These are phyloP conservation scores for Sphaerophoria rueppellii DNA, from an alignment of 2,888 invertebrate species.

Conservation along the genomic window DNA sequence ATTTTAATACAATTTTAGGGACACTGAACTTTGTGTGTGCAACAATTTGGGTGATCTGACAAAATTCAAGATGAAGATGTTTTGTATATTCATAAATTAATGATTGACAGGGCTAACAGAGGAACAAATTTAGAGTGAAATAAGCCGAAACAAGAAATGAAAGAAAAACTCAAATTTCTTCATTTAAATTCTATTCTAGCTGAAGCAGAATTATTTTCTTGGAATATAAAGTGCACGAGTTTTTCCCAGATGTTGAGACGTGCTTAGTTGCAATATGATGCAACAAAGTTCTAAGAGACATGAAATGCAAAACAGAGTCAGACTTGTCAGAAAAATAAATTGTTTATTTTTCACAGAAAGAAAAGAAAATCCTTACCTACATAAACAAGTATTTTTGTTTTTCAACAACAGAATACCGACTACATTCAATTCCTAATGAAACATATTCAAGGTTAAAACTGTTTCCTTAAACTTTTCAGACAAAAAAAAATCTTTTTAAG, in stretches of 20 bases:
- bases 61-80: slow-evolving; percentile 42
- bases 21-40: slow-evolving; percentile 8
- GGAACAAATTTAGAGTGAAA: not conserved
- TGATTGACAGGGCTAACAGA: slow-evolving; percentile 51
- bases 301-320: not conserved
- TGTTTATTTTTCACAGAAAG: too few relatives aligned
- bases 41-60: slow-evolving; percentile 30
- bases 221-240: slow-evolving; percentile 16
- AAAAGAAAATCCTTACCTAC: too few relatives aligned
- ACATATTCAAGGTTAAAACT: too few relatives aligned
- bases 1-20: slow-evolving; percentile 20
- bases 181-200: not conserved
- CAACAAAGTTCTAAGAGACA: not conserved
- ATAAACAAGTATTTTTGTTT: too few relatives aligned
- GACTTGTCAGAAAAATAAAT: not conserved
- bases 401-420: too few relatives aligned
- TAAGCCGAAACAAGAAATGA: not conserved
- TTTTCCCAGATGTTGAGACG: slow-evolving; percentile 27
- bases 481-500: too few relatives aligned
- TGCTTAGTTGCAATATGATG: slow-evolving; percentile 17
- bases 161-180: not conserved
- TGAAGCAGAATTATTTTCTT: not conserved
- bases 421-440: too few relatives aligned
- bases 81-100: slow-evolving; percentile 32
- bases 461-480: too few relatives aligned